These are phyloP conservation scores for Cebus imitator DNA, from an alignment of 2,113 vertebrate genomes.

Conservation along the genomic window DNA sequence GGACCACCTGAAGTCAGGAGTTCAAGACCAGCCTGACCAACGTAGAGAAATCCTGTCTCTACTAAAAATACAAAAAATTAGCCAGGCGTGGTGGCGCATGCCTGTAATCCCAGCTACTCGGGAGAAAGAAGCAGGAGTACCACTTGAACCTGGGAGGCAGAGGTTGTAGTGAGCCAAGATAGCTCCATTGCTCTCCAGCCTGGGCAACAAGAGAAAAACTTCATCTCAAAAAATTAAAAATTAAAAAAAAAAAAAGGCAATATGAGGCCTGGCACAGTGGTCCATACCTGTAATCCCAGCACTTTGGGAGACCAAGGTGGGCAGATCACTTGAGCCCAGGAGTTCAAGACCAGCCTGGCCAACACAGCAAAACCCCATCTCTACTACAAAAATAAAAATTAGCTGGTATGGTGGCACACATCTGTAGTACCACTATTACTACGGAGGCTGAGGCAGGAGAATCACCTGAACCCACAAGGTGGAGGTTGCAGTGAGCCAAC, in stretches of 20 bases:
- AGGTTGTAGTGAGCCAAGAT: background rate
- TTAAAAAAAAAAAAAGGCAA: background rate
- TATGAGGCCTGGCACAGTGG: too few species aligned
- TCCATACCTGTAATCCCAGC: too few species aligned
- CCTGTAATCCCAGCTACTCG: background rate
- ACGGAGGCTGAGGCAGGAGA: too few species aligned
- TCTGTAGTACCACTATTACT: too few species aligned
- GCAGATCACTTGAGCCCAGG: too few species aligned
- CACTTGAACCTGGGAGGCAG: background rate
- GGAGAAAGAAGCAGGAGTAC: background rate
- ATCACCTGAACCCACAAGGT: too few species aligned
- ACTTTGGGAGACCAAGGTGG: too few species aligned
- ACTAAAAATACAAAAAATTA: background rate
- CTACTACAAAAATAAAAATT: too few species aligned
- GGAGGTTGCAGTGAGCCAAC: too few species aligned
- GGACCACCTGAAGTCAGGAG: background rate
- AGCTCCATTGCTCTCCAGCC: background rate
- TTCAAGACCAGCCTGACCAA: background rate
- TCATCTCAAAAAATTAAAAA: background rate
- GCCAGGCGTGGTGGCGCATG: accelerated
- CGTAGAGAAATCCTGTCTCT: background rate
- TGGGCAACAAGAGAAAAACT: background rate
- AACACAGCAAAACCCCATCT: too few species aligned
- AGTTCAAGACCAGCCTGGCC: too few species aligned
- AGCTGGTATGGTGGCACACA: too few species aligned